Evolutionary conservation across 37 sponge, comb jelly and placozoan genomes (phyloP).

Genomic region (Chondrosia reniformis): DNA sequence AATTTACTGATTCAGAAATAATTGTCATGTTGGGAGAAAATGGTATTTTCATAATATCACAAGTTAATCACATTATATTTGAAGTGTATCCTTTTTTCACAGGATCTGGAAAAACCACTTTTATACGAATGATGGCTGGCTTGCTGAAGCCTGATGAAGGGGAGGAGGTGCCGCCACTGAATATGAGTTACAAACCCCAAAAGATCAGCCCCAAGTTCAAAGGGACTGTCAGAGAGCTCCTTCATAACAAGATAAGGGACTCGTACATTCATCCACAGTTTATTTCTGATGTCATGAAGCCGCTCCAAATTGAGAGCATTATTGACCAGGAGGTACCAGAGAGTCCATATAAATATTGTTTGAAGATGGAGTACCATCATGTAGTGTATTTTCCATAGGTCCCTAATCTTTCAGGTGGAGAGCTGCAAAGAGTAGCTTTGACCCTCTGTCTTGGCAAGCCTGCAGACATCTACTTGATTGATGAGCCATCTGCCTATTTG

Average conservation of each 20-base stretch:
- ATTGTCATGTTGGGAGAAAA: slow-evolving; percentile 99
- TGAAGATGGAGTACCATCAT: background rate
- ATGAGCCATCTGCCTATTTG: slow-evolving; percentile 98
- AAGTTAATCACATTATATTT: background rate
- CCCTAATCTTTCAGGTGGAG: slow-evolving; percentile 95
- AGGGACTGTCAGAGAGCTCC: slow-evolving; percentile 89
- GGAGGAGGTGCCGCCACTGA: slow-evolving; percentile 86
- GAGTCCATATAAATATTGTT: background rate
- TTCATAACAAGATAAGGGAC: slow-evolving; percentile 95
- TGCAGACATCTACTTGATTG: slow-evolving; percentile 96
- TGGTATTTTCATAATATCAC: slow-evolving; percentile 10
- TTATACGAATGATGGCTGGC: slow-evolving; percentile 95
- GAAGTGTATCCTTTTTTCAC: background rate
- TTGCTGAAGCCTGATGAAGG: slow-evolving; percentile 83
- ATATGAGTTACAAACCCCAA: slow-evolving; percentile 98
- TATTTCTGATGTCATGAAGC: slow-evolving; percentile 94
- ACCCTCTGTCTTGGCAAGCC: slow-evolving; percentile 92
- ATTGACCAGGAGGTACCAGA: slow-evolving; percentile 75
- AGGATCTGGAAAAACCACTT: slow-evolving; percentile 98
- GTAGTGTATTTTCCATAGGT: slow-evolving; percentile 32
- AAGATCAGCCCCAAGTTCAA: slow-evolving; percentile 97
- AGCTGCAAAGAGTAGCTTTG: slow-evolving; percentile 94
- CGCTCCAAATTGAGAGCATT: slow-evolving; percentile 77
- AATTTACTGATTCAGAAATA: slow-evolving; percentile 98
- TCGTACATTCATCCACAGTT: slow-evolving; percentile 98